Evolutionary conservation across 2,113 vertebrate genomes (phyloP).

Genomic region (Erythrocercus mccallii): DNA sequence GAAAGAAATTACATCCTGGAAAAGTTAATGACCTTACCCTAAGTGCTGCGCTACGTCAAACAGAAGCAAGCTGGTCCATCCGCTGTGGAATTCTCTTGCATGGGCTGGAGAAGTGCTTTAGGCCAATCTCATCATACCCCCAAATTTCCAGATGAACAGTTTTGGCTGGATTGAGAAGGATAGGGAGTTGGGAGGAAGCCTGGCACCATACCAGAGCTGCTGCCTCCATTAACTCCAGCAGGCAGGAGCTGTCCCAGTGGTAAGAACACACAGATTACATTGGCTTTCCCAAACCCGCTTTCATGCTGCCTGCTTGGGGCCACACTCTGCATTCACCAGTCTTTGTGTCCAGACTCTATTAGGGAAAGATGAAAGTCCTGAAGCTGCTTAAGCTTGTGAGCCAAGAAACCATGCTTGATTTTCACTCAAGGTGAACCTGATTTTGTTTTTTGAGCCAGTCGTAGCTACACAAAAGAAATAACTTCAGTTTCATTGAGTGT

Average conservation of each 20-base stretch:
- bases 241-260: neutral
- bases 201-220: neutral
- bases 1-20: constrained; percentile 9
- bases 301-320: neutral
- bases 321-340: neutral
- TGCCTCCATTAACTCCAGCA: neutral
- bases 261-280: neutral
- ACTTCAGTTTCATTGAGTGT: neutral
- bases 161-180: neutral
- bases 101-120: neutral
- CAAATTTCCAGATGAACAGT: neutral
- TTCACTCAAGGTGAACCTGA: neutral
- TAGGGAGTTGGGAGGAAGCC: neutral
- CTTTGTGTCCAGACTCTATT: neutral
- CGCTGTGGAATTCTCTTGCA: neutral
- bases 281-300: neutral
- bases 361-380: neutral
- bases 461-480: neutral
- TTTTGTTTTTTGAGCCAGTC: neutral
- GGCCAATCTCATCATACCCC: neutral
- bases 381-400: neutral
- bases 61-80: neutral
- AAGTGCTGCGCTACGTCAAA: neutral
- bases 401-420: neutral
- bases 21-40: constrained; percentile 28